Percentiles rank a stretch among this genome's conserved stretches.
Conservation (phyloP, 2,797 vertebrate species). For the Lacerta viridis region DNA sequence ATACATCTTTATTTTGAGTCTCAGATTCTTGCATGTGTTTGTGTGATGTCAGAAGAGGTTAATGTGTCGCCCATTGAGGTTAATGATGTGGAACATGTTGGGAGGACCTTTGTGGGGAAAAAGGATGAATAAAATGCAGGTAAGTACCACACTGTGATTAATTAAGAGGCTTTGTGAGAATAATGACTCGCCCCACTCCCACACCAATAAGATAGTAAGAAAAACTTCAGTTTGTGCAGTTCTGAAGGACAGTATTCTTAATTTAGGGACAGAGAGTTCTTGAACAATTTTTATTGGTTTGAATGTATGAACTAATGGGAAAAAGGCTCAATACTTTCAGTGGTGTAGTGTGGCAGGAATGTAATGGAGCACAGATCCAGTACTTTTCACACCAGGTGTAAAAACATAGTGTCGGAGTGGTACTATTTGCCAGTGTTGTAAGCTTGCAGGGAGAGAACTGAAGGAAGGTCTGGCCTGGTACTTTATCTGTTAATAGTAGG, state of each 20-base stretch:
- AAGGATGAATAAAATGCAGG: slow-evolving; percentile 10
- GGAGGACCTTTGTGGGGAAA: slow-evolving; percentile 16
- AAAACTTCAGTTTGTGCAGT: neutral
- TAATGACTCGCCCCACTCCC: neutral
- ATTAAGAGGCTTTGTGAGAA: slow-evolving; percentile 17
- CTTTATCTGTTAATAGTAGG: no score
- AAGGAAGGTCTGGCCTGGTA: no score
- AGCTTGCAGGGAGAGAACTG: no score
- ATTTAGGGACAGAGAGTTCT: neutral
- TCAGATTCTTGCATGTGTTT: slow-evolving; percentile 11
- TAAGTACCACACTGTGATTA: slow-evolving; percentile 24
- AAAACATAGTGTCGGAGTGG: no score
- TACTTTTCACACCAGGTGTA: no score
- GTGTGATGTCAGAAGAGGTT: slow-evolving; percentile 6
- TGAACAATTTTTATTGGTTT: neutral
- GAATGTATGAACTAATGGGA: neutral
- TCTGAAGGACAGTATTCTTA: neutral
- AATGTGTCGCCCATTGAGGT: slow-evolving; percentile 10
- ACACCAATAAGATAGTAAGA: neutral
- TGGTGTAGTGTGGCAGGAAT: no score
- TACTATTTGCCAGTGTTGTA: no score
- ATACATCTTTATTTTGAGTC: neutral
- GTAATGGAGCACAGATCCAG: no score
- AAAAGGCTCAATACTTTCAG: no score
- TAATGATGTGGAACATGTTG: slow-evolving; percentile 29